phyloP scores from a whole-genome alignment of 2,113 vertebrate species.

The Peromyscus maniculatus region DNA sequence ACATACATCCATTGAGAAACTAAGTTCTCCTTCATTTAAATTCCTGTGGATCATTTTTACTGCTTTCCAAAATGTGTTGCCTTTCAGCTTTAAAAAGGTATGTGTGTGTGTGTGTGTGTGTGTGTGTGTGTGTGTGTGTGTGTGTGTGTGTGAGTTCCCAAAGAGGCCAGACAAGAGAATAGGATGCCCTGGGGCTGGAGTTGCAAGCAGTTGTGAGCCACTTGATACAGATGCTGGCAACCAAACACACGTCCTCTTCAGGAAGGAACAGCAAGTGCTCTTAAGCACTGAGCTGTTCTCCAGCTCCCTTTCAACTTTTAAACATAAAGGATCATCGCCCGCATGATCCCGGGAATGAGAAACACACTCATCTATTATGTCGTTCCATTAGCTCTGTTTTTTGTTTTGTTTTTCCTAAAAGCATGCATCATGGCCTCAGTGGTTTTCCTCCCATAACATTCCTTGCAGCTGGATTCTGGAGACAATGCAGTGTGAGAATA shows the following conservation, averaged over 20 bases:
- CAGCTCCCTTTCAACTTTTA: not conserved
- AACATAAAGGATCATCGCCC: not conserved
- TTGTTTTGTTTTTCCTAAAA: conserved; percentile 87
- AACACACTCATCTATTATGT: conserved; percentile 73
- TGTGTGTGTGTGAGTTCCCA: not conserved
- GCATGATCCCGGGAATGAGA: not conserved
- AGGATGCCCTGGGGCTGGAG: not conserved
- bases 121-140: not conserved
- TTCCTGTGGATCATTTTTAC: not conserved
- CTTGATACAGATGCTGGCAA: too few species aligned
- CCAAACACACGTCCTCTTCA: too few species aligned
- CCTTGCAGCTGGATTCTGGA: conserved; percentile 89
- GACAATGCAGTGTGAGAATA: conserved; percentile 90
- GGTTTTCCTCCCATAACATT: conserved; percentile 93
- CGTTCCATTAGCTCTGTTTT: conserved; percentile 82
- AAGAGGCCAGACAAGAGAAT: not conserved
- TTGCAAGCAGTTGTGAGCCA: too few species aligned
- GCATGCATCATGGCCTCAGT: conserved; percentile 90
- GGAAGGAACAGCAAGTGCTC: too few species aligned
- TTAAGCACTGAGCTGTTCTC: not conserved
- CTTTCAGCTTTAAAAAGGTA: not conserved
- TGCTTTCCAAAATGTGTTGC: not conserved
- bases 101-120: too few species aligned
- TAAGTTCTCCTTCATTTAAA: not conserved
- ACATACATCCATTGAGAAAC: not conserved